These are phyloP conservation scores for Nephotettix cincticeps DNA, from an alignment of 1,140 invertebrate species.

Conservation along the genomic window DNA sequence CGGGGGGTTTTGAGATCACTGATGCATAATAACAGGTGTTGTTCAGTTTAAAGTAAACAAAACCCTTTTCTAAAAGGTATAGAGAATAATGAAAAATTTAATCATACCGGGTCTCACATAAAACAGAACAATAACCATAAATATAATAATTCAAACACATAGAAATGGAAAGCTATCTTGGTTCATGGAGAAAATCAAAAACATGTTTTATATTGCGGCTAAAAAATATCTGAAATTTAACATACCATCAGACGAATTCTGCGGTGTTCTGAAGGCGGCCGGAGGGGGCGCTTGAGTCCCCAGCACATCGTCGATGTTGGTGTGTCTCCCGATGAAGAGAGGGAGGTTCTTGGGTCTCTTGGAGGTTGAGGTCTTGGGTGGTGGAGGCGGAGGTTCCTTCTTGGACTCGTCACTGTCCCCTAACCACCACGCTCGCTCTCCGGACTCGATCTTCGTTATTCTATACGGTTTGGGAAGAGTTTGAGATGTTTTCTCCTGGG, in stretches of 20 bases:
- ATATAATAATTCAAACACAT: no score
- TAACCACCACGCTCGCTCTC: conserved; percentile 63
- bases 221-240: background rate
- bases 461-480: background rate
- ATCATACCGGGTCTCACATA: no score
- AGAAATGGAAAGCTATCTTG: no score
- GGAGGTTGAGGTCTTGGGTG: conserved; percentile 20
- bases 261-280: conserved; percentile 36
- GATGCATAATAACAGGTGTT: no score
- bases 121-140: no score
- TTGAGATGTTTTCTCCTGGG: background rate
- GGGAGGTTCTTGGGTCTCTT: conserved; percentile 44
- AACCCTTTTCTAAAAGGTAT: no score
- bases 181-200: no score
- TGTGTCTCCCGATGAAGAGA: conserved; percentile 73
- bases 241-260: conserved; percentile 32
- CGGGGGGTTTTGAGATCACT: no score
- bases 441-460: conserved; percentile 47
- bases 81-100: no score
- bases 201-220: no score
- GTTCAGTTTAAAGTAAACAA: no score
- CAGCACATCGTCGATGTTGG: conserved; percentile 80
- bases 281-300: conserved; percentile 52
- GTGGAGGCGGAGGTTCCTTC: conserved; percentile 37
- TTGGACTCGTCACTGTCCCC: conserved; percentile 31